Conservation (phyloP, 2,113 vertebrate genomes). For the Alligator sinensis region DNA sequence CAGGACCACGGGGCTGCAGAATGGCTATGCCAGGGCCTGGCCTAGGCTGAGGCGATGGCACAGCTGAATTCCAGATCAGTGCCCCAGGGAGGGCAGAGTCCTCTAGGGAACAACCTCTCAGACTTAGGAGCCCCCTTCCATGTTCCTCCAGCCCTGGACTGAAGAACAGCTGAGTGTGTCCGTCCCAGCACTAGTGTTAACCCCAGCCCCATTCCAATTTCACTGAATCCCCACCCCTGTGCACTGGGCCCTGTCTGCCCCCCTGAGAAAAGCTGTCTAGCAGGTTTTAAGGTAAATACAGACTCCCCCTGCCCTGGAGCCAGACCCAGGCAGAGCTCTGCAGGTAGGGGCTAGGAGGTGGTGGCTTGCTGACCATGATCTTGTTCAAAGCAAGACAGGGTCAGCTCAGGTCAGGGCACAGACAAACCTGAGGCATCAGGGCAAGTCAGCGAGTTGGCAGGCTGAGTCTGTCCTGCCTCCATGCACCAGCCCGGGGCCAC, state of each 20-base stretch:
- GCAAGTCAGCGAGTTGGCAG: background rate
- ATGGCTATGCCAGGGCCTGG: background rate
- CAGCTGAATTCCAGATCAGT: background rate
- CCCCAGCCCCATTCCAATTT: background rate
- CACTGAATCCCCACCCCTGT: background rate
- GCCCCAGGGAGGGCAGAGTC: background rate
- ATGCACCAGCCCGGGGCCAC: background rate
- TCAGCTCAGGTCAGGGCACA: background rate
- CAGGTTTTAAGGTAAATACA: slow-evolving; percentile 73
- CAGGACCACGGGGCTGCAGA: background rate
- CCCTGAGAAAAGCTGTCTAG: slow-evolving; percentile 59
- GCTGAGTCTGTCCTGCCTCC: background rate
- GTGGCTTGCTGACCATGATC: background rate
- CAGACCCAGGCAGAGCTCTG: background rate
- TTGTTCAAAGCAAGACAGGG: background rate
- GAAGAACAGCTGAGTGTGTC: background rate
- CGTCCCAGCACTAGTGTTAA: background rate
- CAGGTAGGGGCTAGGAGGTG: background rate
- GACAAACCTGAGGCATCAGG: background rate
- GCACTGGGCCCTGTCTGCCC: background rate
- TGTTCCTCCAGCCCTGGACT: background rate
- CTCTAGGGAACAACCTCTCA: background rate
- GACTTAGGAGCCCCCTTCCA: background rate
- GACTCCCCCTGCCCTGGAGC: slow-evolving; percentile 9
- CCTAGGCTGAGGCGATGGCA: background rate